These are phyloP conservation scores for Sebastes iracundus DNA, from an alignment of 2,797 vertebrate species.

Conservation along the genomic window DNA sequence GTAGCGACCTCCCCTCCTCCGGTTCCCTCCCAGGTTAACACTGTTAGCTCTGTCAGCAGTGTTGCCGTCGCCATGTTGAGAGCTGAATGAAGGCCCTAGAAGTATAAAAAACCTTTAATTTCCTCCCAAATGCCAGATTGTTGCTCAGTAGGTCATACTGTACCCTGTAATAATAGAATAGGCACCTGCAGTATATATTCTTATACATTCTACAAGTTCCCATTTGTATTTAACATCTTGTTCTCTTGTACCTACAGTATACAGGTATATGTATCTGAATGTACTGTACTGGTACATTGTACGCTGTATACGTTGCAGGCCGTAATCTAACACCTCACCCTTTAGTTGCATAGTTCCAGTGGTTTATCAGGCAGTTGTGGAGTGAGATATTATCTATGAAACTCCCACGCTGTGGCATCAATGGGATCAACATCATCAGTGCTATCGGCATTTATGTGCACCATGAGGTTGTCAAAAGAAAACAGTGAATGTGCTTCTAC, in stretches of 20 bases:
- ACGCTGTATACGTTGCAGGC: background rate
- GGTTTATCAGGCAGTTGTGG: background rate
- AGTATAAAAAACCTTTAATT: background rate
- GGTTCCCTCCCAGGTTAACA: no score
- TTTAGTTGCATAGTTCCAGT: background rate
- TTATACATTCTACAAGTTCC: background rate
- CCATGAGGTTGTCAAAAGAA: background rate
- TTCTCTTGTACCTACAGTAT: background rate
- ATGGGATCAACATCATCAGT: background rate
- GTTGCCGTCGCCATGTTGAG: no score
- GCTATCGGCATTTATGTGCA: background rate
- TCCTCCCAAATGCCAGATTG: background rate
- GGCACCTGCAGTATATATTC: background rate
- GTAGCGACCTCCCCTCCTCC: no score
- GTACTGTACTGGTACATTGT: background rate
- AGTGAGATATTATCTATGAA: background rate
- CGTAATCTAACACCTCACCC: background rate
- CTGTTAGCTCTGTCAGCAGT: no score
- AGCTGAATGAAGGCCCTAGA: no score
- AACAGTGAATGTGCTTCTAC: background rate
- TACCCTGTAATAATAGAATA: background rate
- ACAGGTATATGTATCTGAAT: background rate
- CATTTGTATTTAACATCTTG: background rate
- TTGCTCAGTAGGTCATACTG: background rate
- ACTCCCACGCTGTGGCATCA: background rate